A percentile compares a stretch with the other conserved stretches of the same genome.
phyloP scores from a whole-genome alignment of 2,888 invertebrate genomes.

The Nysson spinosus region DNA sequence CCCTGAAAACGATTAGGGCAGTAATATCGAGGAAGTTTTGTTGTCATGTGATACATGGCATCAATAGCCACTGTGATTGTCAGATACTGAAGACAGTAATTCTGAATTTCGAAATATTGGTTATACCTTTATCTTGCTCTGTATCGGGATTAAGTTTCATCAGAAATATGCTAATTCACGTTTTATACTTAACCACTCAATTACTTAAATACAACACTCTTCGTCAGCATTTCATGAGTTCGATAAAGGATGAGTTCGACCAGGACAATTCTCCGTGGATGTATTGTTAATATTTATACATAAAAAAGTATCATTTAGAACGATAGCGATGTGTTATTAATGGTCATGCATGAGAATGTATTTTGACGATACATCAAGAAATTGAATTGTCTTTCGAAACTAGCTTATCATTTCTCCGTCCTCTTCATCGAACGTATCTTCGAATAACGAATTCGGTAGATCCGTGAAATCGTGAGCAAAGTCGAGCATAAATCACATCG shows the following conservation, averaged over 20 bases:
- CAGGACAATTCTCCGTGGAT: too few relatives aligned
- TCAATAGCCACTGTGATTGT: constrained; percentile 9
- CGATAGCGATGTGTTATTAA: not conserved
- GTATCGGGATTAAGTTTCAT: not conserved
- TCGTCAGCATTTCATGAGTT: too few relatives aligned
- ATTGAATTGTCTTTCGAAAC: constrained; percentile 36
- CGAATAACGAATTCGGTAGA: constrained; percentile 11
- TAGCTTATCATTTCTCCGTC: constrained; percentile 60
- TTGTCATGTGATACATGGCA: constrained; percentile 38
- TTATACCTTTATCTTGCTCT: constrained; percentile 17
- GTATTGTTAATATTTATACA: too few relatives aligned
- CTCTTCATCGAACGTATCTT: constrained; percentile 46
- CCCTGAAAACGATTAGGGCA: constrained; percentile 22
- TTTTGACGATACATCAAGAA: too few relatives aligned
- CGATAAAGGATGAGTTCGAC: too few relatives aligned
- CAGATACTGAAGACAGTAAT: constrained; percentile 9
- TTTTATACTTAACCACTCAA: too few relatives aligned
- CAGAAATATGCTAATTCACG: too few relatives aligned
- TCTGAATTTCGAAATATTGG: constrained; percentile 8
- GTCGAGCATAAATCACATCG: constrained; percentile 24
- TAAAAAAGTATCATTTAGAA: not conserved
- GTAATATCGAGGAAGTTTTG: constrained; percentile 20
- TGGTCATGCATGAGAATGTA: not conserved
- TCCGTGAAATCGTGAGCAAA: constrained; percentile 4
- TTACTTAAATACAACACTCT: too few relatives aligned